Conservation (phyloP, 2,113 vertebrate species). For the Panthera tigris region DNA sequence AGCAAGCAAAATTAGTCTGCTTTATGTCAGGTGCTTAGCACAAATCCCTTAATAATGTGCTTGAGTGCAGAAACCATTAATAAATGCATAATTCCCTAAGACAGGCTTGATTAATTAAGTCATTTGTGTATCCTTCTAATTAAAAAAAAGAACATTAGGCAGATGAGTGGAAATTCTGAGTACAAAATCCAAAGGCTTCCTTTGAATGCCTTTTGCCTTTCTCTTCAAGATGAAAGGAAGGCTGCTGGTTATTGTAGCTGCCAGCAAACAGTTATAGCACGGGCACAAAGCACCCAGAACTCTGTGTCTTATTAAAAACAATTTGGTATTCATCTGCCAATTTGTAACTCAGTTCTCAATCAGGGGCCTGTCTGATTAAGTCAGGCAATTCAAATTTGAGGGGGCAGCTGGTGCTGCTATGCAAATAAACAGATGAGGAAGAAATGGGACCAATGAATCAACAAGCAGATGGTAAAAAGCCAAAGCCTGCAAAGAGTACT, state of each 20-base stretch:
- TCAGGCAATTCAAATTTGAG: conserved; percentile 83
- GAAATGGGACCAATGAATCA: conserved; percentile 80
- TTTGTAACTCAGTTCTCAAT: conserved; percentile 86
- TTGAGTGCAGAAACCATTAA: conserved; percentile 88
- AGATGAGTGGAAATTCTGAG: conserved; percentile 86
- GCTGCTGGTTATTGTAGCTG: conserved; percentile 79
- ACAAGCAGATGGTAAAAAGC: conserved; percentile 80
- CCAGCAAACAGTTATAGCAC: conserved; percentile 80
- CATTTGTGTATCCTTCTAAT: conserved; percentile 88
- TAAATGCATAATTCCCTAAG: conserved; percentile 88
- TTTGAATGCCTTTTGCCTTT: conserved; percentile 82
- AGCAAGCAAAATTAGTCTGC: conserved; percentile 87
- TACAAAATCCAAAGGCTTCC: conserved; percentile 82
- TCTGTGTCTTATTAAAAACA: conserved; percentile 86
- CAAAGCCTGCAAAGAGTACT: conserved; percentile 72
- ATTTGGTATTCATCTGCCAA: conserved; percentile 84
- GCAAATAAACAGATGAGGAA: conserved; percentile 81
- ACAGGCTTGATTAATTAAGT: conserved; percentile 91
- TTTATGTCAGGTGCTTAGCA: conserved; percentile 88
- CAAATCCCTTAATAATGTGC: conserved; percentile 89
- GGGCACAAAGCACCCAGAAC: conserved; percentile 80
- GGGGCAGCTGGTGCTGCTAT: conserved; percentile 81
- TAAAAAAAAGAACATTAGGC: conserved; percentile 89
- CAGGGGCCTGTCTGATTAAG: conserved; percentile 85
- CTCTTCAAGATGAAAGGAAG: conserved; percentile 83